Conservation (phyloP, 2,113 vertebrate species). For the Tiliqua scincoides region DNA sequence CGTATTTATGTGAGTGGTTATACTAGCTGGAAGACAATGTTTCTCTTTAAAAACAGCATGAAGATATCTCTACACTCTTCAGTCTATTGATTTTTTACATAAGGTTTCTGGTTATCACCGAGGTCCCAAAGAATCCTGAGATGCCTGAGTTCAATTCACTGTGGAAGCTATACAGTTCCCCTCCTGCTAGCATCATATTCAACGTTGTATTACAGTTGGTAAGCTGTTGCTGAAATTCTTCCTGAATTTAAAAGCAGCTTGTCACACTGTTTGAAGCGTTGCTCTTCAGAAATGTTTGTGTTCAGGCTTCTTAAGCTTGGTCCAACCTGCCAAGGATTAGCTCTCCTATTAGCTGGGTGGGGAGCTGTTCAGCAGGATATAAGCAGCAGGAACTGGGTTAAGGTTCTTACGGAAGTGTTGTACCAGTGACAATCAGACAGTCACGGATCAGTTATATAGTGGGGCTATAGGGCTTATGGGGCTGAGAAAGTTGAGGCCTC, state of each 20-base stretch:
- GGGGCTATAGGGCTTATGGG: no score
- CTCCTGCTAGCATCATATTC: neutral
- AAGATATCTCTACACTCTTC: slow-evolving; percentile 6
- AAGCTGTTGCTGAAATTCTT: neutral
- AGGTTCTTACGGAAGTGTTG: no score
- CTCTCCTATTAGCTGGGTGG: no score
- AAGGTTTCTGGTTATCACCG: slow-evolving; percentile 1
- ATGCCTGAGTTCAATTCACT: slow-evolving; percentile 2
- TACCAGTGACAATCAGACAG: no score
- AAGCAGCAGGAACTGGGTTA: no score
- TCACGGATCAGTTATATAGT: no score
- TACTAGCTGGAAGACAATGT: slow-evolving; percentile 7
- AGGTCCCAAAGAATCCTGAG: neutral
- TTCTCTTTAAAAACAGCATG: slow-evolving; percentile 42
- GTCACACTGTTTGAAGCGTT: neutral
- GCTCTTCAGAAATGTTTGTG: neutral
- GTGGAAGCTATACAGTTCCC: neutral
- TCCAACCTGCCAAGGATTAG: no score
- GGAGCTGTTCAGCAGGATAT: no score
- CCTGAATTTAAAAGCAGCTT: slow-evolving; percentile 3
- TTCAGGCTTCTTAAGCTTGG: no score
- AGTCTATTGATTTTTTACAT: slow-evolving; percentile 4
- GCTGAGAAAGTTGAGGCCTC: no score
- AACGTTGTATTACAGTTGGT: neutral
- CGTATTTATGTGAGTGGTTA: slow-evolving; percentile 10